phyloP scores from a whole-genome alignment of 2,888 invertebrate species.

The Ophraella communa region DNA sequence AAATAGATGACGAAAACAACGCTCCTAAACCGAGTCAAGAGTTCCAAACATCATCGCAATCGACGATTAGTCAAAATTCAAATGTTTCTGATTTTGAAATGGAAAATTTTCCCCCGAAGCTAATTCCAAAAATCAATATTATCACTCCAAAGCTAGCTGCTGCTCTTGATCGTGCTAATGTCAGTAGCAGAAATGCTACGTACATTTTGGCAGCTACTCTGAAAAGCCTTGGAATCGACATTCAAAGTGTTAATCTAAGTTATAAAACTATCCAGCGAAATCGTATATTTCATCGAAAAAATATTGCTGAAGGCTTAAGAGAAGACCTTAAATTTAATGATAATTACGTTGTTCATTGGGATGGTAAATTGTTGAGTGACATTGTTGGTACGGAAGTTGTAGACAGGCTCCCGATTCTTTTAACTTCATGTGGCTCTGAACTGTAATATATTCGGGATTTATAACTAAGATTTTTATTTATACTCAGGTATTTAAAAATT shows the following conservation, averaged over 20 bases:
- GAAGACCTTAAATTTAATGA: slow-evolving; percentile 1
- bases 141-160: background rate
- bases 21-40: background rate
- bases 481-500: no score
- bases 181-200: background rate
- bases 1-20: background rate
- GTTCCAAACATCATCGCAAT: slow-evolving; percentile 3
- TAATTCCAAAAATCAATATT: background rate
- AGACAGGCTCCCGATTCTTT: slow-evolving; percentile 14
- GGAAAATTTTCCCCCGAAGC: background rate
- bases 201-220: background rate
- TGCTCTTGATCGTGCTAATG: slow-evolving; percentile 2
- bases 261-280: background rate
- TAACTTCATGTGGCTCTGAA: slow-evolving; percentile 3
- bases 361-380: slow-evolving; percentile 8
- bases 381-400: background rate
- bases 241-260: background rate
- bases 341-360: slow-evolving; percentile 22
- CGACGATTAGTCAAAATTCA: slow-evolving; percentile 2
- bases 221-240: background rate
- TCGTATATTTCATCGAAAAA: background rate
- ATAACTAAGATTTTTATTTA: no score
- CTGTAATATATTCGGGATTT: no score
- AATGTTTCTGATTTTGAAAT: slow-evolving; percentile 5
- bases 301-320: slow-evolving; percentile 5